Conservation (phyloP, 2,888 invertebrate species). For the Meganola albula region DNA sequence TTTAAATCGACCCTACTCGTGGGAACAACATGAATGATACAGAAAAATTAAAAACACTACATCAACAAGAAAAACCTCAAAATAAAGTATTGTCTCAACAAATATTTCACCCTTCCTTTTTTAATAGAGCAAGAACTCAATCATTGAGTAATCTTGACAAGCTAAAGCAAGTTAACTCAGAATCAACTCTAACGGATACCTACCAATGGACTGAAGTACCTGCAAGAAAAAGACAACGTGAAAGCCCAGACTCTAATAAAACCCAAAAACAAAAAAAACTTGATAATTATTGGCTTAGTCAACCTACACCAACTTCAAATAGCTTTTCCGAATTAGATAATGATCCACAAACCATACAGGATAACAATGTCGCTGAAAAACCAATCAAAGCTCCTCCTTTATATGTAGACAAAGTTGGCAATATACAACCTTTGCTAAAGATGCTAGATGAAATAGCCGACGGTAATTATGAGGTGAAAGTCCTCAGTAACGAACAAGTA, state of each 20-base stretch:
- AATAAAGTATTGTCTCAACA: too few species aligned
- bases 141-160: too few species aligned
- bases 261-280: background rate
- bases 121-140: too few species aligned
- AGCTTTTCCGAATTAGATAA: background rate
- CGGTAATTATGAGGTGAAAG: constrained; percentile 12
- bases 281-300: background rate
- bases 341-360: background rate
- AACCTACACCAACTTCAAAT: background rate
- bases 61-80: too few species aligned
- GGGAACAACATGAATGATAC: too few species aligned
- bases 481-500: constrained; percentile 13
- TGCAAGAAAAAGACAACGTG: too few species aligned
- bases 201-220: too few species aligned
- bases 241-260: constrained; percentile 10
- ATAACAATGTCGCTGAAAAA: background rate
- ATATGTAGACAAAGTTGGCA: background rate
- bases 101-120: too few species aligned
- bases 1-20: too few species aligned
- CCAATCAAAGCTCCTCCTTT: constrained; percentile 1
- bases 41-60: too few species aligned
- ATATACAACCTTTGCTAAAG: background rate
- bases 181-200: too few species aligned
- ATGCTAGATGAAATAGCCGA: constrained; percentile 3
- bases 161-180: too few species aligned